A percentile compares a stretch with the other conserved stretches of the same genome.
Conservation (phyloP, 2,797 vertebrate species). For the Parambassis ranga region DNA sequence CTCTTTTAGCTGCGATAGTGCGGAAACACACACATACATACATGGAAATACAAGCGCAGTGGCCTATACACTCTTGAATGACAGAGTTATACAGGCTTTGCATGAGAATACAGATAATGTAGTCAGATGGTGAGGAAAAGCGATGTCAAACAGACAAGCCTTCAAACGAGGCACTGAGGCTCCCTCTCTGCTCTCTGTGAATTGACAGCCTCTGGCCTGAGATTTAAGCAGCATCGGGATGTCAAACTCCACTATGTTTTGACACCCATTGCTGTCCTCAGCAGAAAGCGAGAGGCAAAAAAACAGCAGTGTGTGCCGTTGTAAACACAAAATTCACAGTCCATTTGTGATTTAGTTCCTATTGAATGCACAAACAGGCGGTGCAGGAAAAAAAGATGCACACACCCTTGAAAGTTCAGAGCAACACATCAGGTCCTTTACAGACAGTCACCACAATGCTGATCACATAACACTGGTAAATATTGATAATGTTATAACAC, state of each 20-base stretch:
- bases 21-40: constrained; percentile 6
- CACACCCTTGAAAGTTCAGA: neutral
- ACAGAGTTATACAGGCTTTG: constrained; percentile 65
- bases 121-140: constrained; percentile 63
- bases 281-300: constrained; percentile 64
- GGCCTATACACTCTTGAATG: constrained; percentile 38
- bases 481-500: no score
- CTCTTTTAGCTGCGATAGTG: constrained; percentile 4
- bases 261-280: constrained; percentile 75
- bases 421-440: neutral
- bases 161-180: constrained; percentile 65
- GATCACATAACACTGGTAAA: no score
- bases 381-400: neutral
- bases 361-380: constrained; percentile 48
- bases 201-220: constrained; percentile 73
- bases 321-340: constrained; percentile 65
- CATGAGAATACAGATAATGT: constrained; percentile 66
- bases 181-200: constrained; percentile 40
- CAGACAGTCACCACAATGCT: neutral
- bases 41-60: constrained; percentile 19
- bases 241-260: constrained; percentile 67
- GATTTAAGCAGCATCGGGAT: constrained; percentile 70
- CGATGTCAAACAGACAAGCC: constrained; percentile 75
- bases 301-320: constrained; percentile 50
- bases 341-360: constrained; percentile 57